phyloP scores from a whole-genome alignment of 2,888 invertebrate species.

The Perithous albicinctus region DNA sequence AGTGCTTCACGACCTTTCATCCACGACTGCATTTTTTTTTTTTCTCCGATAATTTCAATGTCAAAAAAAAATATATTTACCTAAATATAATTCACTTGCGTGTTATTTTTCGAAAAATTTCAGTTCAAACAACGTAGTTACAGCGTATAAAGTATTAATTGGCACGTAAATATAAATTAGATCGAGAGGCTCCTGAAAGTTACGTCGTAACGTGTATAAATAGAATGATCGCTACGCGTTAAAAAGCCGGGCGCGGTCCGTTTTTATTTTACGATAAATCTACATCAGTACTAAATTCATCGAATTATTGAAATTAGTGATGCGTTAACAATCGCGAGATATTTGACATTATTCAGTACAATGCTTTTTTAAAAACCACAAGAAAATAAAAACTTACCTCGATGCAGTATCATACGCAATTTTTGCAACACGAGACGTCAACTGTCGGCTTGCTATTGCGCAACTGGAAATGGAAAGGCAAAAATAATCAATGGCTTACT shows the following conservation, averaged over 20 bases:
- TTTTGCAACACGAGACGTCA: slow-evolving; percentile 1
- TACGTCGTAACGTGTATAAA: background rate
- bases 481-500: slow-evolving; percentile 20
- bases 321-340: background rate
- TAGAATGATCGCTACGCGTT: background rate
- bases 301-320: background rate
- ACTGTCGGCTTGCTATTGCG: slow-evolving; percentile 25
- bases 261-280: background rate
- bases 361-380: too few species aligned
- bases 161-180: too few species aligned
- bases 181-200: background rate
- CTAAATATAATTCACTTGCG: background rate
- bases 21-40: background rate
- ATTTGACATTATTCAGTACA: too few species aligned
- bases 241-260: background rate
- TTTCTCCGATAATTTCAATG: background rate
- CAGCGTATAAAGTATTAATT: background rate
- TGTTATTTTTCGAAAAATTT: background rate
- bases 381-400: slow-evolving; percentile 16
- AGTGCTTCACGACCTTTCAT: background rate
- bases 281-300: too few species aligned
- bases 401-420: slow-evolving; percentile 2
- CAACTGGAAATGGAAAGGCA: slow-evolving; percentile 8
- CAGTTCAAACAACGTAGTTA: background rate
- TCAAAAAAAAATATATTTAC: background rate